phyloP scores from a whole-genome alignment of 2,888 invertebrate genomes.

The Acutogordius australiensis region DNA sequence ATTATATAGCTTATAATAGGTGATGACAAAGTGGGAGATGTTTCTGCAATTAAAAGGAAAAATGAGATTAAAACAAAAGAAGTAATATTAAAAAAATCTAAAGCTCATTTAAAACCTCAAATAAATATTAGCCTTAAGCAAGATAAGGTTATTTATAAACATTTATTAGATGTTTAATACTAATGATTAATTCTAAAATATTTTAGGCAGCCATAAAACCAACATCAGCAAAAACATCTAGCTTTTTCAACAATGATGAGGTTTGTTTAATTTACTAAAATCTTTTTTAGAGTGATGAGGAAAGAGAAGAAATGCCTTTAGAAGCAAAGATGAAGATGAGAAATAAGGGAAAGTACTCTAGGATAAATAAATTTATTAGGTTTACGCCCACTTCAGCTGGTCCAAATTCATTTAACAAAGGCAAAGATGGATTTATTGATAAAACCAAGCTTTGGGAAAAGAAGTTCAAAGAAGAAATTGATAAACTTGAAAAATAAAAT shows the following conservation, averaged over 20 bases:
- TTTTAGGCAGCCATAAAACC: too few species aligned
- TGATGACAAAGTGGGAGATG: too few species aligned
- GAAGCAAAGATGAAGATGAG: slow-evolving; percentile 25
- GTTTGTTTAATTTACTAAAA: not conserved
- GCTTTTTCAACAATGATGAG: not conserved
- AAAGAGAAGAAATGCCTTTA: slow-evolving; percentile 24
- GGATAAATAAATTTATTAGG: slow-evolving; percentile 17
- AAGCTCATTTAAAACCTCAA: too few species aligned
- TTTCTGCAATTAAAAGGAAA: not conserved
- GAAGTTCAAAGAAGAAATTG: not conserved
- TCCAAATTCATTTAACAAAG: slow-evolving; percentile 24
- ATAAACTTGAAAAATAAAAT: not conserved
- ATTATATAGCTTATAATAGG: too few species aligned
- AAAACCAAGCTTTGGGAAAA: not conserved
- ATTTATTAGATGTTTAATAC: too few species aligned
- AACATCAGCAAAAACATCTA: too few species aligned
- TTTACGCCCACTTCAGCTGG: slow-evolving; percentile 24
- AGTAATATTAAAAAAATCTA: not conserved
- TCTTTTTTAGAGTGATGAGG: slow-evolving; percentile 13
- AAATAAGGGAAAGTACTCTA: slow-evolving; percentile 23
- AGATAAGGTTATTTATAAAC: too few species aligned
- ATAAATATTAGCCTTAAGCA: too few species aligned
- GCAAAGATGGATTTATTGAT: slow-evolving; percentile 23
- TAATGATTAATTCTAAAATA: too few species aligned
- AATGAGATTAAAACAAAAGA: not conserved